Evolutionary conservation across 2,797 vertebrate genomes (phyloP), one percentile per base, ranked within the genome.

Genomic region (Cuculus canorus): DNA sequence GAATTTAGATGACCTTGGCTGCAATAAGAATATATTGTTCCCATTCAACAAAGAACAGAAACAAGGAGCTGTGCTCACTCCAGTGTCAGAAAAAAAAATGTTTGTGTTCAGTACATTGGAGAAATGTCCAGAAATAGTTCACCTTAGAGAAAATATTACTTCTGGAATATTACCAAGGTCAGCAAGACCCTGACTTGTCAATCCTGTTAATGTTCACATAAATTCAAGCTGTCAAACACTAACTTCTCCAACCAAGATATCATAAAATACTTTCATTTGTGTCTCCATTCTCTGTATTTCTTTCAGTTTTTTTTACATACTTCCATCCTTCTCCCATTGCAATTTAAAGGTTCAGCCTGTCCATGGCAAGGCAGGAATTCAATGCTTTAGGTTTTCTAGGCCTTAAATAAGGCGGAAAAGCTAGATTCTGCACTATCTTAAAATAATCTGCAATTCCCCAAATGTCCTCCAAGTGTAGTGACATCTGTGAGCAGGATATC

Each of bases 91-190:
- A 61, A 77, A 77, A 95, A 86, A 79, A 45, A 57, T 30, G 84
- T 94, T 94, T 96, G 84, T 92, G 88, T 91, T 97, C 90, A 91
- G 93, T 86, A 60, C 82, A 21, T 64, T 18, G 69, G 92, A 96
- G 93, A 97, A 96, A 96, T 93, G 83, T 97, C 96, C 92, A 96
- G 96, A 97, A 97, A 97, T 96, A 97, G 92, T 91, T 93, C 94
- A 97, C 90, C 91, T 95, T 88, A 96, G 68, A 97, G 95, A 96
- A 97, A 97, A 97, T 97, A 97, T 96, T 97, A 90, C 95, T 89
- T 94, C 96, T 98, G 96, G 95, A 96, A 53, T 63, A 69, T 72
- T 96, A 96, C 96, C 97, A 97, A 97, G 96, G 96, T 97, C 95
- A 98, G 82, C 93, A 95, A 96, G 96, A 96, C 91, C 91, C 88